Evolutionary conservation across 2,797 vertebrate species (phyloP).

Genomic region (Sardinella longiceps): DNA sequence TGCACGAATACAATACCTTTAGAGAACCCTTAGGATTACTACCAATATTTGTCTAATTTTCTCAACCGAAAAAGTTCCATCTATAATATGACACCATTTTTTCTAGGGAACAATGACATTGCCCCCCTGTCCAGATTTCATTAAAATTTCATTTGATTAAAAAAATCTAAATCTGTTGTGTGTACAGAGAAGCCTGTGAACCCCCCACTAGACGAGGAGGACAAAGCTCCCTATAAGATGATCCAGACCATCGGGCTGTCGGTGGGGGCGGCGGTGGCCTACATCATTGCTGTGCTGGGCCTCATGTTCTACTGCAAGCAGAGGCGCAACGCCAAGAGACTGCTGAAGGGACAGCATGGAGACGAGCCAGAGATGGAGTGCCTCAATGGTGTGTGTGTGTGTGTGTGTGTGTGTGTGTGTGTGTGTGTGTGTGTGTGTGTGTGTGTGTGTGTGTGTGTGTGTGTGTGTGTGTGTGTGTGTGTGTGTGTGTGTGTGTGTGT

Average conservation of each 20-base stretch:
- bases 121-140: not conserved
- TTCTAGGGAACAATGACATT: not conserved
- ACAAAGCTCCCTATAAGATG: slow-evolving; percentile 94
- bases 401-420: slow-evolving; percentile 9
- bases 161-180: not conserved
- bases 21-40: not conserved
- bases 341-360: slow-evolving; percentile 86
- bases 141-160: too few species aligned
- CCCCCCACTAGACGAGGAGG: slow-evolving; percentile 56
- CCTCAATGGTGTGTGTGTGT: slow-evolving; percentile 83
- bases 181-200: slow-evolving; percentile 83
- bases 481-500: not conserved
- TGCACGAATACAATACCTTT: not conserved
- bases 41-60: not conserved
- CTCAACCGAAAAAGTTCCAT: not conserved
- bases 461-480: too few species aligned
- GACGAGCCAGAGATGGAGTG: slow-evolving; percentile 98
- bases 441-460: not conserved
- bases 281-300: slow-evolving; percentile 95
- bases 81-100: not conserved
- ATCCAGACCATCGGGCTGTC: slow-evolving; percentile 98
- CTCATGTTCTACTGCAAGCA: slow-evolving; percentile 99
- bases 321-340: slow-evolving; percentile 88
- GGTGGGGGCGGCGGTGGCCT: slow-evolving; percentile 93
- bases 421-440: not conserved